Evolutionary conservation across 2,113 vertebrate genomes (phyloP).

Genomic region (Ranitomeya imitator): DNA sequence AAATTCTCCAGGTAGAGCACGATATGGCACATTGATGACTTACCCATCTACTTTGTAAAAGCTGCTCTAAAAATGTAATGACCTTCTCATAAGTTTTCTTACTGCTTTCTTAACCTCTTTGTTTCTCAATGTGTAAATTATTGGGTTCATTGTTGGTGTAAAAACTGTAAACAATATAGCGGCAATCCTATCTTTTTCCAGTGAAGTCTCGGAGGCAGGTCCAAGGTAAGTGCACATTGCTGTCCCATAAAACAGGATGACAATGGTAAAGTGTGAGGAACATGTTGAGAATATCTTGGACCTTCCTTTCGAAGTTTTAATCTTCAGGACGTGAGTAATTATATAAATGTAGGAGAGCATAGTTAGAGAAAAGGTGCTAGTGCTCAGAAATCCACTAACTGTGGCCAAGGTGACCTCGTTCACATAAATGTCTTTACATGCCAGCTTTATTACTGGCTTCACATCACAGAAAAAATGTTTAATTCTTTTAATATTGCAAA

Average conservation of each 20-base stretch:
- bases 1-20: no score
- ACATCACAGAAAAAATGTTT: slow-evolving; percentile 35
- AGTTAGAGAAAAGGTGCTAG: slow-evolving; percentile 56
- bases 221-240: slow-evolving; percentile 60
- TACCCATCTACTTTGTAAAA: neutral
- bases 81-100: neutral
- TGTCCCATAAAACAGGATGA: slow-evolving; percentile 62
- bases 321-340: slow-evolving; percentile 56
- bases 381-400: slow-evolving; percentile 58
- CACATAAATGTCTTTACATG: neutral
- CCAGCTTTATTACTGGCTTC: slow-evolving; percentile 23
- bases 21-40: neutral
- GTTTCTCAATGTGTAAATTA: slow-evolving; percentile 44
- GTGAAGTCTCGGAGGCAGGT: slow-evolving; percentile 26
- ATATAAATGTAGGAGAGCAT: slow-evolving; percentile 61
- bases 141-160: slow-evolving; percentile 11
- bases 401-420: neutral
- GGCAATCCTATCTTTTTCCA: slow-evolving; percentile 17
- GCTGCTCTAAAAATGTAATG: neutral
- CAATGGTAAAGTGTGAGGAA: slow-evolving; percentile 60
- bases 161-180: slow-evolving; percentile 25
- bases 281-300: slow-evolving; percentile 61
- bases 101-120: slow-evolving; percentile 21
- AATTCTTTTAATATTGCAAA: slow-evolving; percentile 8
- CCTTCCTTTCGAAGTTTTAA: slow-evolving; percentile 52